Conservation (phyloP, 2,888 invertebrate species). For the Teinopalpus imperialis region DNA sequence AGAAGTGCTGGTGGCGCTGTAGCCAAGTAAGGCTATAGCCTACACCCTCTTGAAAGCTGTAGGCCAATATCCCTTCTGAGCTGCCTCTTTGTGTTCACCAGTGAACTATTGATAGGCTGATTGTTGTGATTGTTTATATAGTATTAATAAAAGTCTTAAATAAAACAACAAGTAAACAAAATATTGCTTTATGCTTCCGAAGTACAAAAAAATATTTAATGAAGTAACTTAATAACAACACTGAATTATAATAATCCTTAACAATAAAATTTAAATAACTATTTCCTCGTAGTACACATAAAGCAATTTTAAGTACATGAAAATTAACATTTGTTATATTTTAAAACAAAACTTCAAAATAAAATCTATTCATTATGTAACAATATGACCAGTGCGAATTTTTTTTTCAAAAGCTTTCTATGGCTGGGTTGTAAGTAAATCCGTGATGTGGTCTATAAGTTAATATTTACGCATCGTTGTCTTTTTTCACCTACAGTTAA, state of each 20-base stretch:
- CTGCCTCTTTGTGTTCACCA: no score
- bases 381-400: not conserved
- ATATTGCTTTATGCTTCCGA: slow-evolving; percentile 61
- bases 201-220: slow-evolving; percentile 57
- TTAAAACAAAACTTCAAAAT: no score
- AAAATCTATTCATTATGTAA: not conserved
- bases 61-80: no score
- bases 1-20: no score
- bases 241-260: slow-evolving; percentile 35
- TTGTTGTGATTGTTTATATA: no score
- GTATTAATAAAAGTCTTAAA: not conserved
- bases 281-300: slow-evolving; percentile 25
- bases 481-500: slow-evolving; percentile 1
- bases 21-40: no score
- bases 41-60: no score
- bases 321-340: no score
- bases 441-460: no score
- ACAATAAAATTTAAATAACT: slow-evolving; percentile 36
- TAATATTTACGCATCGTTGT: slow-evolving; percentile 18
- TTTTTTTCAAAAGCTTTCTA: not conserved
- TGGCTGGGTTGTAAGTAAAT: not conserved
- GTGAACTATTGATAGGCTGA: no score
- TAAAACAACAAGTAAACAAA: slow-evolving; percentile 25
- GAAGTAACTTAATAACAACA: slow-evolving; percentile 47
- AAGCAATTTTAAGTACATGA: not conserved